phyloP scores from a whole-genome alignment of 2,797 vertebrate genomes.

The Anguilla obscura region DNA sequence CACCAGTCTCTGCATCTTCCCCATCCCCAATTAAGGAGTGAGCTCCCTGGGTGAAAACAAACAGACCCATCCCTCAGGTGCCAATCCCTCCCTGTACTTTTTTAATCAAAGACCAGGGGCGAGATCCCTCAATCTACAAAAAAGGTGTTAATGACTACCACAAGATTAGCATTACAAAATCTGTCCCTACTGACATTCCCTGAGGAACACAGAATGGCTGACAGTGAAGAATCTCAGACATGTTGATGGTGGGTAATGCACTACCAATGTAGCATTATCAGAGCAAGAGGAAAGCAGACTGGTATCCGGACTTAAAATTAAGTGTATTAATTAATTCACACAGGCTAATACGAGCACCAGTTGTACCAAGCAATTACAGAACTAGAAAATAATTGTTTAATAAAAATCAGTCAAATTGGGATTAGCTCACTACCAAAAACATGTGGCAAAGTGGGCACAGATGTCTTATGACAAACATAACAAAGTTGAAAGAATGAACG shows the following conservation, averaged over 20 bases:
- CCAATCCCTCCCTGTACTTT: slow-evolving; percentile 51
- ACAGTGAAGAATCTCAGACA: not conserved
- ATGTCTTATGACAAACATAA: not conserved
- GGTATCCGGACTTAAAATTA: not conserved
- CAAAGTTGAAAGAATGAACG: not conserved
- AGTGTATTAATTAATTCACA: not conserved
- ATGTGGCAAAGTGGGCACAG: not conserved
- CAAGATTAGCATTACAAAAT: slow-evolving; percentile 64
- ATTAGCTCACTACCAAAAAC: not conserved
- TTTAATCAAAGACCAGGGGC: slow-evolving; percentile 69
- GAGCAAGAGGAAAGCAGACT: not conserved
- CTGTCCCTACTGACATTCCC: not conserved
- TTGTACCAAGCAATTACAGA: not conserved
- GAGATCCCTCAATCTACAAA: slow-evolving; percentile 72
- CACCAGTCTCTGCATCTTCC: slow-evolving; percentile 69
- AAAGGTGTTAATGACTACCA: slow-evolving; percentile 79
- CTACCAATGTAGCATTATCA: not conserved
- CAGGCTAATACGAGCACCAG: not conserved
- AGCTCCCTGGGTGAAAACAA: slow-evolving; percentile 68
- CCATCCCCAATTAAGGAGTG: slow-evolving; percentile 66
- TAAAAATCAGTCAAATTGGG: not conserved
- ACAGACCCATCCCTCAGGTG: slow-evolving; percentile 52
- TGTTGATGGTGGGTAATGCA: not conserved
- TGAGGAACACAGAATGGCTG: not conserved
- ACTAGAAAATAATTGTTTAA: not conserved